phyloP scores from a whole-genome alignment of 2,888 invertebrate genomes.

The Ceraclea dissimilis region DNA sequence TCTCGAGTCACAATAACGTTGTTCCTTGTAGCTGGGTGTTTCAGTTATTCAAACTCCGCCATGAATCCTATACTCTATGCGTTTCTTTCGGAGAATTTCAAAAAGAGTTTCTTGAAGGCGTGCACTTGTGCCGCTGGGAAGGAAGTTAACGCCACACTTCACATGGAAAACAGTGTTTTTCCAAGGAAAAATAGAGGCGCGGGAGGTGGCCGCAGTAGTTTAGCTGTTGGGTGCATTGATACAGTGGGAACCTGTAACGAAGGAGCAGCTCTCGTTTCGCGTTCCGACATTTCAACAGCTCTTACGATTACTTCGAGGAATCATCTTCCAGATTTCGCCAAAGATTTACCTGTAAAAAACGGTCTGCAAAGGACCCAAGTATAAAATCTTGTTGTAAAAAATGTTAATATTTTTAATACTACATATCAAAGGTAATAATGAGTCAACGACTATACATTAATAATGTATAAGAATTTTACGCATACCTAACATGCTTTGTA shows the following conservation, averaged over 20 bases:
- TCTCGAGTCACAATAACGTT: constrained; percentile 68
- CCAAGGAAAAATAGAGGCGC: constrained; percentile 37
- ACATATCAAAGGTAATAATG: too few relatives aligned
- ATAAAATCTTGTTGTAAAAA: too few relatives aligned
- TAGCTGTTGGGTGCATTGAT: constrained; percentile 32
- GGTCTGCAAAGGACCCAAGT: constrained; percentile 23
- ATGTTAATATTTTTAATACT: too few relatives aligned
- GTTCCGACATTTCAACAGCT: constrained; percentile 47
- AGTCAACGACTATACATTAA: too few relatives aligned
- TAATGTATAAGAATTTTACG: too few relatives aligned
- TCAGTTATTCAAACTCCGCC: constrained; percentile 81
- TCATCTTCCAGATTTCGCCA: constrained; percentile 26
- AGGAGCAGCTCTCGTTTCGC: constrained; percentile 33
- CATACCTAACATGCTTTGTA: too few relatives aligned
- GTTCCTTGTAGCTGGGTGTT: constrained; percentile 78
- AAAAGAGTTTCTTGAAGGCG: constrained; percentile 89
- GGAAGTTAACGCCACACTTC: constrained; percentile 79
- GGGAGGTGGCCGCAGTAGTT: constrained; percentile 34
- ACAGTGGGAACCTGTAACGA: constrained; percentile 31
- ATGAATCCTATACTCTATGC: constrained; percentile 91
- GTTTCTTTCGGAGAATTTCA: constrained; percentile 89
- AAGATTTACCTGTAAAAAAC: constrained; percentile 12
- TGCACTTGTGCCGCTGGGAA: constrained; percentile 83
- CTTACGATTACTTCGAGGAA: constrained; percentile 46
- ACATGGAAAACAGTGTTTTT: constrained; percentile 82